Evolutionary conservation across 2,797 vertebrate genomes (phyloP), one percentile per base, ranked within the genome.

Genomic region (Alcedo quadribrachys): DNA sequence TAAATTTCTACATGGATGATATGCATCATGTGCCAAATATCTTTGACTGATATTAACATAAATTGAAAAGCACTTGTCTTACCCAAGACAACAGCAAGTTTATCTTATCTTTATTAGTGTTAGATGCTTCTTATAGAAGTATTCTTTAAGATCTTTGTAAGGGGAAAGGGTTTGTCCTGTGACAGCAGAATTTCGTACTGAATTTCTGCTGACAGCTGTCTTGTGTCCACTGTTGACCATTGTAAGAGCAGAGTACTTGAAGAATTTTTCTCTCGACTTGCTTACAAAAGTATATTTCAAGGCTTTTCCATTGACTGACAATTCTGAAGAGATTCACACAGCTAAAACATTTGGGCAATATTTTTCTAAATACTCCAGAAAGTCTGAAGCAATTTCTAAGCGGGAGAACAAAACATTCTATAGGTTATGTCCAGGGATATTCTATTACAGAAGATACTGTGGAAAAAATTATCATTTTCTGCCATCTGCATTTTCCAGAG

Each of bases 101-200:
- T 89, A 76, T 68, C 17, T 17, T 51, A 4, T 74, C 63, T 67
- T 91, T 82, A 50, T 92, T 70, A 90, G 17, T 87, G 77, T 45
- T 46, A 75, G 90, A 63, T 79, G 46, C 24, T 93, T 94, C 71
- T 84, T 84, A 35, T 40, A 70, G 60, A 50, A 80, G 28, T 75
- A 90, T 87, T 96, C 81, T 51, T 85, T 50, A 5, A 94, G 53
- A 68, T 84, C 60, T 62, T 82, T 80, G 45, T 91, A 70, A 87
- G 75, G 42, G 80, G 46, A 89, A 88, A 73, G 50, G 24, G 11
- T 82, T 93, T 82, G 61, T 90, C 91, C 68, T 74, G 35, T 93
- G 81, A 75, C 62, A 93, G 63, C 22, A 94, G 77, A 87, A 94
- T 96, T 95, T 95, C 55, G 30, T 91, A 60, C 35, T 87, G 51